These are phyloP conservation scores for Pammene aurita DNA, from an alignment of 2,888 invertebrate genomes.

Conservation along the genomic window DNA sequence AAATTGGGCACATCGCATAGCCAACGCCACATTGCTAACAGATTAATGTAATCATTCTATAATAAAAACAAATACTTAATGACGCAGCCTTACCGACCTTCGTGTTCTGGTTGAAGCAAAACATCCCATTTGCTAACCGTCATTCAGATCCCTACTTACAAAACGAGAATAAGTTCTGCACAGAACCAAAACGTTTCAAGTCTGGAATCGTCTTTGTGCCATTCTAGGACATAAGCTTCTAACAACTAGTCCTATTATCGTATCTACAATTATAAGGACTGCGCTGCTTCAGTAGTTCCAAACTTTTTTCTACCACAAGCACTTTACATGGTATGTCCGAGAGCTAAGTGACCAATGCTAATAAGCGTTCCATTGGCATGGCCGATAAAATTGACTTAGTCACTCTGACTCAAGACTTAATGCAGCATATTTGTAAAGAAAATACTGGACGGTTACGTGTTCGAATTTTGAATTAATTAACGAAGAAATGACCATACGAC, in stretches of 20 bases:
- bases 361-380: background rate
- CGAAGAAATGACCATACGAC: conserved; percentile 31
- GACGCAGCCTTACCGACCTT: background rate
- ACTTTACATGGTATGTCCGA: too few species aligned
- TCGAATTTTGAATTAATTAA: conserved; percentile 33
- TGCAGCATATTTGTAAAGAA: conserved; percentile 1
- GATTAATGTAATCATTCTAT: too few species aligned
- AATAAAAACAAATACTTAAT: background rate
- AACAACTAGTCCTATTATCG: background rate
- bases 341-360: background rate
- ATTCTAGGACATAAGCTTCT: background rate
- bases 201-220: background rate
- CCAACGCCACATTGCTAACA: too few species aligned
- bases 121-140: conserved; percentile 7
- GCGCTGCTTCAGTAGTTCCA: background rate
- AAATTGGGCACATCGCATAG: too few species aligned
- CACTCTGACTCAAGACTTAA: background rate
- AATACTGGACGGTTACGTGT: conserved; percentile 26
- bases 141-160: conserved; percentile 7
- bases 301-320: background rate
- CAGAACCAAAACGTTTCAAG: background rate
- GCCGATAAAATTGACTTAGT: background rate
- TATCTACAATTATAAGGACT: too few species aligned
- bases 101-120: background rate
- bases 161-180: background rate